Evolutionary conservation across 2,113 vertebrate genomes (phyloP), one percentile per base, ranked within the genome.

Genomic region (Conger conger): DNA sequence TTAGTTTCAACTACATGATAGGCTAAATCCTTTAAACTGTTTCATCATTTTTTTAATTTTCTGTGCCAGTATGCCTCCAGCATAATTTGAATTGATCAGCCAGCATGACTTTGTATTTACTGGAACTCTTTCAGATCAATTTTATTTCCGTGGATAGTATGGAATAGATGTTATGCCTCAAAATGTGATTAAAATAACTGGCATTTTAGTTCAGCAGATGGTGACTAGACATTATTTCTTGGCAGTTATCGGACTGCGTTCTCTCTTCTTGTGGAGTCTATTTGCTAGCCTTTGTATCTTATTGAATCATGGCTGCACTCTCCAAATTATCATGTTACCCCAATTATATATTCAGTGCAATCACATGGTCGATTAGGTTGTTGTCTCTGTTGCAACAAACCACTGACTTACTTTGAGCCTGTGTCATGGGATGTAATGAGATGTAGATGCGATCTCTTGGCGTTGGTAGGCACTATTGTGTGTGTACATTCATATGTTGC

Each of bases 401-500:
- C 15, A 4, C 33, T 37, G 33, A 35, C 17, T 36, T 11, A 20
- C 18, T 78, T 36, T 38, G 76, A 38, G 36, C 20, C 76, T 38
- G 16, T 78, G 76, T 38, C 76, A 78, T 78, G 76, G 76, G 76
- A 20, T 4, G 16, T 36, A 8, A 37, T 15, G 18, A 78, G 33
- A 78, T 18, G 35, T 73, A 78, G 54, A 78, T 85, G 40, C 42
- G 77, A 78, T 84, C n/a, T 57, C 23, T 82, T 40, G 45, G 16
- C 84, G 30, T 33, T 45, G 68, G 83, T 63, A 23, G 85, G 42
- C 85, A 36, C 80, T 77, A n/a, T 84, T 4, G 42, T 86, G 84
- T 80, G 76, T 84, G 84, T 81, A 81, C 84, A 57, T 86, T 82
- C 87, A 86, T 86, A 20, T 83, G 82, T 83, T 38, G 36, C 35